Percentiles rank a stretch among this genome's conserved stretches.
These are phyloP conservation scores for Acrocephalus kingi DNA, from an alignment of 2,113 vertebrate species.

Conservation along the genomic window DNA sequence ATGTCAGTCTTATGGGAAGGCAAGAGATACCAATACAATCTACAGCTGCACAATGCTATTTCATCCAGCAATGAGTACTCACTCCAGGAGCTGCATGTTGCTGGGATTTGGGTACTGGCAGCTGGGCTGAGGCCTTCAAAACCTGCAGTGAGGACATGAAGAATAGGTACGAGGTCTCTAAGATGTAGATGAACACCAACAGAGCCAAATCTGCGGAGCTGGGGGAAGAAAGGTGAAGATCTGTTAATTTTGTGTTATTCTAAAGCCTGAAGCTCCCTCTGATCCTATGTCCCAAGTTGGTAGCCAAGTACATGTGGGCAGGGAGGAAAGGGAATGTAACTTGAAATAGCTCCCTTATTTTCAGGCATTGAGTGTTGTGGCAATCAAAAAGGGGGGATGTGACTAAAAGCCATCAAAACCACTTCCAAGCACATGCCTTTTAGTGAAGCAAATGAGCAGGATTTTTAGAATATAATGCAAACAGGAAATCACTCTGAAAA, in stretches of 20 bases:
- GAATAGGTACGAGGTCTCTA: neutral
- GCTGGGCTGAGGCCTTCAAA: neutral
- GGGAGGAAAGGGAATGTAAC: conserved; percentile 23
- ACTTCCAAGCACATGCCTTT: conserved; percentile 55
- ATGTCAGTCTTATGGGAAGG: neutral
- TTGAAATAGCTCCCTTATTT: conserved; percentile 55
- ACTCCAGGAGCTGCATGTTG: neutral
- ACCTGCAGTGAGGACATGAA: neutral
- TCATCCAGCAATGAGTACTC: neutral
- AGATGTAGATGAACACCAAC: neutral
- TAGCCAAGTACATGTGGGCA: conserved; percentile 52
- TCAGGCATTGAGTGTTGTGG: conserved; percentile 1
- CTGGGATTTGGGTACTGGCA: neutral
- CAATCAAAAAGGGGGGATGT: conserved; percentile 14
- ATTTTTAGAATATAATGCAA: conserved; percentile 35
- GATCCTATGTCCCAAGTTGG: neutral
- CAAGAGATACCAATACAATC: neutral
- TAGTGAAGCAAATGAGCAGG: neutral
- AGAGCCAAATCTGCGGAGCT: neutral
- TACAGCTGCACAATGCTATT: neutral
- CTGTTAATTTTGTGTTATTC: conserved; percentile 7
- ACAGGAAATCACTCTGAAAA: conserved; percentile 46
- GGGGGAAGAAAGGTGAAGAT: neutral
- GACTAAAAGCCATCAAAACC: conserved; percentile 54
- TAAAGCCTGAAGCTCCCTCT: neutral